Base-by-base conservation (phyloP, 2,113 vertebrate species). In the Baryphthengus martii region DNA sequence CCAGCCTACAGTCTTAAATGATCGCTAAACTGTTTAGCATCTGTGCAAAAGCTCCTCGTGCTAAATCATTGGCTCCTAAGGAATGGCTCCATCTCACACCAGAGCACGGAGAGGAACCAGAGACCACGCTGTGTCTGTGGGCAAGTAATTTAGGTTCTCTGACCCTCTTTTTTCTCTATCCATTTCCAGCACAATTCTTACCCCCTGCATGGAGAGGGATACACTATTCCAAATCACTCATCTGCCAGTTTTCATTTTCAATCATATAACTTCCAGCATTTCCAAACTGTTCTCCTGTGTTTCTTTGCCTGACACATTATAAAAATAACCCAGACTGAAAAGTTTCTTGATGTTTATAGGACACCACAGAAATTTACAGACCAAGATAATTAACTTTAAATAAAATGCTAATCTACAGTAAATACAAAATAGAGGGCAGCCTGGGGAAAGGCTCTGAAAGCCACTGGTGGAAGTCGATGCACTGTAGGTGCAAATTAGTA, bases 291-390 rank as follows among this genome's bases (percentile, higher is more conserved):
- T 82, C 40, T 56, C 88, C 88, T 89, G 83, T 11, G 13, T 78
- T 90, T 87, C 88, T 89, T 87, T 87, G 70, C 80, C 80, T 68
- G 40, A 90, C 92, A 87, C 49, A 2, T 61, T 63, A 47, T 86
- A 91, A 96, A 90, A 96, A 93, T 92, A 94, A 61, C 72, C 44
- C 73, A 92, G 90, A 61, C 68, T 62, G 92, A 56, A 89, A 89
- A 92, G 56, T 40, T 75, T 50, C 65, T 79, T 86, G 70, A 35
- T 94, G 86, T 76, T 93, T 92, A 72, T 56, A 89, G 83, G 70
- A 67, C 80, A 82, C 52, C 13, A 35, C 79, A 90, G 88, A 94
- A 95, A 62, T 56, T 82, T 85, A 82, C 89, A 93, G 86, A 86
- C 86, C 80, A 45, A 71, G 59, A 25, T 75, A 92, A 96, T 93